Evolutionary conservation across 2,888 invertebrate species (phyloP), one percentile per base, ranked within the genome.

Genomic region (Bembecia ichneumoniformis): DNA sequence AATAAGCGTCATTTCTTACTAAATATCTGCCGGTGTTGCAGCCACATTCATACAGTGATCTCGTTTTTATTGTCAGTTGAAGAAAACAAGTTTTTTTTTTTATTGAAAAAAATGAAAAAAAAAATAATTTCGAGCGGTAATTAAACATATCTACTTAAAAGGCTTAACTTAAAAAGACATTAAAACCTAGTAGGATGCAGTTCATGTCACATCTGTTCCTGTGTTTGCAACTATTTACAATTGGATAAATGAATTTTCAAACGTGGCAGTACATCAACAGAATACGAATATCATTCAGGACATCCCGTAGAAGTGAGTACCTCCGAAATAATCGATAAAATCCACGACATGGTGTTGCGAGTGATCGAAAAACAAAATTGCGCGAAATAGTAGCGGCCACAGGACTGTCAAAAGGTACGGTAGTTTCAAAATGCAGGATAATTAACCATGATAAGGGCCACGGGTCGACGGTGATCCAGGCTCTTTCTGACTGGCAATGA

Each of bases 251-350:
- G n/a, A n/a, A n/a, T n/a, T n/a, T n/a, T 44, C n/a, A 44, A 44
- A 15, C 44, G 44, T 46, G 46, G 46, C 46, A 14, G 46, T 46
- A 46, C 46, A 46, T 46, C 46, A 28, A 46, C 46, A 46, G 16
- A 46, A 46, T 14, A 46, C 13, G 46, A 14, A 46, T 11, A 46
- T 16, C 46, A 17, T 28, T 46, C 46, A 28, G 46, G 17, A 5
- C 46, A 17, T 46, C 14, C 46, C 17, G 46, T 46, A 28, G 46
- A 46, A 46, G 46, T 16, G 46, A 46, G 20, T 46, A 46, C 17
- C 46, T 11, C 17, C 17, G 46, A 46, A 46, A 46, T 46, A n/a
- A n/a, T n/a, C n/a, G n/a, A n/a, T n/a, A n/a, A n/a, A n/a, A n/a
- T n/a, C n/a, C n/a, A n/a, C n/a, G 16, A 28, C 13, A 15, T 16